A percentile compares a stretch with the other conserved stretches of the same genome.
phyloP scores from a whole-genome alignment of 2,797 vertebrate genomes.

The Hydrolagus colliei region DNA sequence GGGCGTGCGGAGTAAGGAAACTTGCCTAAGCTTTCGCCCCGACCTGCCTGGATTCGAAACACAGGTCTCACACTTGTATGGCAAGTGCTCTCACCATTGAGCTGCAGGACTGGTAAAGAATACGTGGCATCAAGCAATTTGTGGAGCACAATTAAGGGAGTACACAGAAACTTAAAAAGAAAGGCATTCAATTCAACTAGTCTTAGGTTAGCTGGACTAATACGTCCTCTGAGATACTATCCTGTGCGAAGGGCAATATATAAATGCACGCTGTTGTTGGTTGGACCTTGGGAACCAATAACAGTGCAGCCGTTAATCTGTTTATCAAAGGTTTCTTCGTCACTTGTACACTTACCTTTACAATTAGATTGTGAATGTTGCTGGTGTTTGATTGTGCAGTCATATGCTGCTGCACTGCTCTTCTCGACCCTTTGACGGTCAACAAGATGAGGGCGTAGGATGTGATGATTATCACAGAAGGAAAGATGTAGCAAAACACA shows the following conservation, averaged over 20 bases:
- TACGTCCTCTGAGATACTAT: not conserved
- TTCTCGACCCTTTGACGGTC: constrained; percentile 49
- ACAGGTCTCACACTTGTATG: no score
- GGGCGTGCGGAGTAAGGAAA: no score
- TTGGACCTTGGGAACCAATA: no score
- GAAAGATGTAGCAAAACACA: constrained; percentile 74
- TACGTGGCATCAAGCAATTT: not conserved
- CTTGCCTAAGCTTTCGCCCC: no score
- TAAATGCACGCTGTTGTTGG: no score
- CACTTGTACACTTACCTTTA: constrained; percentile 58
- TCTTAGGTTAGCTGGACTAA: not conserved
- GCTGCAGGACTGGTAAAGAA: not conserved
- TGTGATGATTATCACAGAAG: constrained; percentile 66
- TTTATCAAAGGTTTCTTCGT: not conserved
- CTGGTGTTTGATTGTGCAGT: constrained; percentile 57
- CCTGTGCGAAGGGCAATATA: not conserved
- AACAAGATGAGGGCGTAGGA: constrained; percentile 71
- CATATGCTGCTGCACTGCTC: constrained; percentile 65
- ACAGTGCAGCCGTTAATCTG: not conserved
- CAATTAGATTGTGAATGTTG: constrained; percentile 59
- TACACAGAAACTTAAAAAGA: not conserved
- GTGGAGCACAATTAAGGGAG: not conserved
- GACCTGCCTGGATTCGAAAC: no score
- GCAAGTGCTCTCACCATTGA: no score
- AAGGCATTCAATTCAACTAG: not conserved